phyloP scores from a whole-genome alignment of 1,140 invertebrate species.

The Drosophila takahashii region DNA sequence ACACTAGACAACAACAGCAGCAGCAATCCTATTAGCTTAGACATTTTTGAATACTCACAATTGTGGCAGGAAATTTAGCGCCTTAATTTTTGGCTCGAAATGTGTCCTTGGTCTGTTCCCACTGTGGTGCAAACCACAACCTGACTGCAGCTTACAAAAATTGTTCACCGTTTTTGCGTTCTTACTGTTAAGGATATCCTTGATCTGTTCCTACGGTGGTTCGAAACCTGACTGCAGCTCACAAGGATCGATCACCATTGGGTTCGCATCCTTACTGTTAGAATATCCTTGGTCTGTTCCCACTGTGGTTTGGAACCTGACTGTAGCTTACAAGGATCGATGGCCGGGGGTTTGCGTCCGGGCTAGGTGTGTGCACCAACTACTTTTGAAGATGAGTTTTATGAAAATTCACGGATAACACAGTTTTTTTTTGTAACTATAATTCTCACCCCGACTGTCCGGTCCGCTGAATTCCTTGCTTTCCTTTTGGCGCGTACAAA shows the following conservation, averaged over 20 bases:
- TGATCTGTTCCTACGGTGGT: neutral
- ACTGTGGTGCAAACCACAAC: no score
- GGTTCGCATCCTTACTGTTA: no score
- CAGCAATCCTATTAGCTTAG: conserved; percentile 1
- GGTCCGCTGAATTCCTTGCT: conserved; percentile 16
- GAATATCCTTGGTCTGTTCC: neutral
- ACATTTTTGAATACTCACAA: neutral
- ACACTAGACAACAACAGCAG: conserved; percentile 37
- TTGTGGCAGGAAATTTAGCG: conserved; percentile 2
- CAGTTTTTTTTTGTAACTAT: neutral
- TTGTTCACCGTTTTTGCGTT: no score
- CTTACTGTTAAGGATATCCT: no score
- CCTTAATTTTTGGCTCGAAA: no score
- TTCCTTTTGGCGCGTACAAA: conserved; percentile 55
- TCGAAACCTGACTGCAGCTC: neutral
- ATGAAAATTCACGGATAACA: no score
- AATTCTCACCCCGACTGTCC: conserved; percentile 4
- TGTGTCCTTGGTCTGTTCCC: no score
- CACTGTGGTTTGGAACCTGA: neutral
- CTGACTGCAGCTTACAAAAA: no score
- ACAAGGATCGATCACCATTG: no score
- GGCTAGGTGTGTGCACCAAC: neutral
- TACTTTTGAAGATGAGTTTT: neutral
- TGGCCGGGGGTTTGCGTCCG: neutral
- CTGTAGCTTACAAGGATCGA: neutral